A percentile compares a stretch with the other conserved stretches of the same genome.
These are phyloP conservation scores for Dynastes tityus DNA, from an alignment of 2,888 invertebrate species.

Conservation along the genomic window DNA sequence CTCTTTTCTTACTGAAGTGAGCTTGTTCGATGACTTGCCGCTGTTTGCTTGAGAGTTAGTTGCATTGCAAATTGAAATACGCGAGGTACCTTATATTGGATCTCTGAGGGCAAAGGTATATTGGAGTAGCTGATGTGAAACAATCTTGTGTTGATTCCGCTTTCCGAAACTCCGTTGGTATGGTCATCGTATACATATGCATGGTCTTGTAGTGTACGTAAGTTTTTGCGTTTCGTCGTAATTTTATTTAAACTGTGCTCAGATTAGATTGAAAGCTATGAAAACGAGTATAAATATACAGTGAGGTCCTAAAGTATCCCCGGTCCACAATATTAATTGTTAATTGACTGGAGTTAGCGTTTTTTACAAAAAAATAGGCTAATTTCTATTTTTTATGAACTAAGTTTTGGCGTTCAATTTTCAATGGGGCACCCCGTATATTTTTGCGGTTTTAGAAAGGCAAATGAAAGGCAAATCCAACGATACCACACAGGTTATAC, in stretches of 20 bases:
- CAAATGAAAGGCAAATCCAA: too few species aligned
- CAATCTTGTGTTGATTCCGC: conserved; percentile 13
- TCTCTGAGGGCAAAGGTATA: neutral
- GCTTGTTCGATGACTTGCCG: conserved; percentile 9
- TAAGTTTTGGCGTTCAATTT: too few species aligned
- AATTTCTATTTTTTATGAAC: too few species aligned
- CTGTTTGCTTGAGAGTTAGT: conserved; percentile 17
- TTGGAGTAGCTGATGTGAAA: conserved; percentile 34
- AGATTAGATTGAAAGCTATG: neutral
- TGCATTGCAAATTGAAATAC: conserved; percentile 27
- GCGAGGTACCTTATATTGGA: conserved; percentile 12
- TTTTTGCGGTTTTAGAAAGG: too few species aligned
- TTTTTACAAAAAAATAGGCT: too few species aligned
- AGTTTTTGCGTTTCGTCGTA: neutral
- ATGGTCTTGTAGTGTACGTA: neutral
- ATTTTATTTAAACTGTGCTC: neutral
- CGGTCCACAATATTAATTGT: too few species aligned
- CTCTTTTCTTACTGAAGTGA: neutral
- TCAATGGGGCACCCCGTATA: too few species aligned
- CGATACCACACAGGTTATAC: too few species aligned
- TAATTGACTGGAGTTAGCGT: too few species aligned
- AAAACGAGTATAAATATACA: neutral
- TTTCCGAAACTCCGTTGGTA: neutral
- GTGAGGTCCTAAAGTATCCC: neutral
- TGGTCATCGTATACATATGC: neutral